A percentile compares a stretch with the other conserved stretches of the same genome.
phyloP scores from a whole-genome alignment of 2,888 invertebrate species.

The Chymomyza procnemis region DNA sequence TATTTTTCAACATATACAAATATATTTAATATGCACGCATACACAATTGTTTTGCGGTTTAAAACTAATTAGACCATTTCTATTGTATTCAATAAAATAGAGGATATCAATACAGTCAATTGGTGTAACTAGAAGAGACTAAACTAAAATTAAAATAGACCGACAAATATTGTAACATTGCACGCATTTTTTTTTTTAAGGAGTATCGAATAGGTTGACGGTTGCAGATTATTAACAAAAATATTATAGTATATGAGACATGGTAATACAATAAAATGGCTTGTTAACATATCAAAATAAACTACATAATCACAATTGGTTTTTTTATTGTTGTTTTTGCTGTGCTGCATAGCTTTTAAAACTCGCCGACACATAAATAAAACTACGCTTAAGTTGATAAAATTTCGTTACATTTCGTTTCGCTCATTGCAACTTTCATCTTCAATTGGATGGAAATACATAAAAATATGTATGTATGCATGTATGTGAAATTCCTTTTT shows the following conservation, averaged over 20 bases:
- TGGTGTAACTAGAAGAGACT: no score
- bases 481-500: slow-evolving; percentile 9
- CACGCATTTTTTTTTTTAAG: not conserved
- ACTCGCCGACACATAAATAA: slow-evolving; percentile 50
- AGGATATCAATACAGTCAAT: no score
- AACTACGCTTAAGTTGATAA: slow-evolving; percentile 29
- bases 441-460: not conserved
- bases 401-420: slow-evolving; percentile 1
- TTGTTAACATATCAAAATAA: not conserved
- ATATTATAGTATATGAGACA: not conserved
- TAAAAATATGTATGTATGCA: slow-evolving; percentile 6
- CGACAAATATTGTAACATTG: slow-evolving; percentile 10
- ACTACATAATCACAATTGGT: slow-evolving; percentile 65
- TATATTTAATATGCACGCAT: not conserved
- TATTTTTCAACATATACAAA: not conserved
- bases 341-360: slow-evolving; percentile 50
- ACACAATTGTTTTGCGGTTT: slow-evolving; percentile 25
- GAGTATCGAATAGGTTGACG: not conserved
- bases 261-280: not conserved
- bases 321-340: slow-evolving; percentile 29
- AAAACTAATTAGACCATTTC: slow-evolving; percentile 39
- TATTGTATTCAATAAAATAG: no score
- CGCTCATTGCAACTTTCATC: not conserved
- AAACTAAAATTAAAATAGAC: no score
- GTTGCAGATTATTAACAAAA: not conserved